These are phyloP conservation scores for Anomalospiza imberbis DNA, from an alignment of 2,797 vertebrate genomes.

Conservation along the genomic window DNA sequence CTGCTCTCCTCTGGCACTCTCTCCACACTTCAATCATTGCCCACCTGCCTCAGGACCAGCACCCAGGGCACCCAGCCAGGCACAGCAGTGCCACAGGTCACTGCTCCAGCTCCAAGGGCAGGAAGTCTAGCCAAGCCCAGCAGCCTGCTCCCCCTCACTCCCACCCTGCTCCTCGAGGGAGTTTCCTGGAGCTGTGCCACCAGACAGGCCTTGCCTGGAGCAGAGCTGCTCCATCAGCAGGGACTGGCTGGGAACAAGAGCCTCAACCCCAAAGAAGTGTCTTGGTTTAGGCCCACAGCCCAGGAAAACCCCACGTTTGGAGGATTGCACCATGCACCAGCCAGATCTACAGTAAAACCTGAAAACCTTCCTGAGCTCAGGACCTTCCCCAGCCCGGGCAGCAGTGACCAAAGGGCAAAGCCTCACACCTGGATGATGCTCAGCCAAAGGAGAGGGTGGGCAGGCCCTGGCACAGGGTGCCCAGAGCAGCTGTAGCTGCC, in stretches of 20 bases:
- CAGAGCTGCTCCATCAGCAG: not conserved
- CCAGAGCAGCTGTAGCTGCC: not conserved
- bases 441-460: not conserved
- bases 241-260: not conserved
- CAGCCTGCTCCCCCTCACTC: not conserved
- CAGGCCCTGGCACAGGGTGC: not conserved
- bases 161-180: not conserved
- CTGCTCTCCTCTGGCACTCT: not conserved
- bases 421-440: not conserved
- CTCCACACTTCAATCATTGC: not conserved
- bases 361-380: not conserved
- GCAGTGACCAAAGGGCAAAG: not conserved
- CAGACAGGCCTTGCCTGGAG: not conserved
- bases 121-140: not conserved
- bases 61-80: fast-evolving
- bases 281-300: not conserved
- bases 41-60: not conserved
- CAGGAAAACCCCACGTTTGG: fast-evolving
- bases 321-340: fast-evolving
- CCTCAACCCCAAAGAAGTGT: not conserved
- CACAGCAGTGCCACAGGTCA: fast-evolving
- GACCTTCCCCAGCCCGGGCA: not conserved
- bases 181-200: not conserved
- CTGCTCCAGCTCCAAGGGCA: not conserved
- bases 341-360: not conserved